Percentiles rank a stretch among this genome's conserved stretches.
Evolutionary conservation across 2,888 invertebrate genomes (phyloP).

Genomic region (Choristoneura rosaceana): DNA sequence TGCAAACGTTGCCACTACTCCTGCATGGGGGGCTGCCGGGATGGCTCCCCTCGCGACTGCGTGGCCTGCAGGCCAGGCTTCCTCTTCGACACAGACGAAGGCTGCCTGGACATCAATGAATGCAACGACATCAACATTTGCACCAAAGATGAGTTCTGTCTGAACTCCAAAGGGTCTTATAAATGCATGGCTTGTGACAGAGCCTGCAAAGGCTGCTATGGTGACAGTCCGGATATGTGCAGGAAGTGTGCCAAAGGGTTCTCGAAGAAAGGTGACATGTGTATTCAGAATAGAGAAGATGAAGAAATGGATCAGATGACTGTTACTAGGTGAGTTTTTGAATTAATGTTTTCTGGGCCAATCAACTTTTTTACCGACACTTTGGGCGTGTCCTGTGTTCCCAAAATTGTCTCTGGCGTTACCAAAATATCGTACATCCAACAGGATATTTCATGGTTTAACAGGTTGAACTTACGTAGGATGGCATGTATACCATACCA

Average conservation of each 20-base stretch:
- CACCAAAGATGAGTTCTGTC: constrained; percentile 91
- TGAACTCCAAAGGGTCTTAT: constrained; percentile 94
- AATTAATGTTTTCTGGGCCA: too few relatives aligned
- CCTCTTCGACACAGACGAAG: constrained; percentile 89
- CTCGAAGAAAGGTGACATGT: constrained; percentile 89
- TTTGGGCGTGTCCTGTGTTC: too few relatives aligned
- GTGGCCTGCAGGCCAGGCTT: constrained; percentile 89
- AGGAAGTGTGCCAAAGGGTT: constrained; percentile 91
- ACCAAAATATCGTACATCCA: too few relatives aligned
- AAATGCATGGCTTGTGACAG: constrained; percentile 93
- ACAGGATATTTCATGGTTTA: too few relatives aligned
- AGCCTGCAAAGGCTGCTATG: constrained; percentile 93
- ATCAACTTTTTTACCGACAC: too few relatives aligned
- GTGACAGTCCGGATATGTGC: constrained; percentile 97
- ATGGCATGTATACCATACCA: too few relatives aligned
- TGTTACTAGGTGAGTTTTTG: constrained; percentile 63
- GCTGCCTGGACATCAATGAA: constrained; percentile 94
- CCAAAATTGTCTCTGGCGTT: too few relatives aligned
- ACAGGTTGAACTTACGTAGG: too few relatives aligned
- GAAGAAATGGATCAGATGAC: constrained; percentile 66
- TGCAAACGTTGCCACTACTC: constrained; percentile 93
- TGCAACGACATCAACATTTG: constrained; percentile 87
- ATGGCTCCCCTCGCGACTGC: constrained; percentile 89
- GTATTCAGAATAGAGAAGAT: constrained; percentile 87
- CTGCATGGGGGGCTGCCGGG: constrained; percentile 91